Evolutionary conservation across 2,888 invertebrate species (phyloP).

Genomic region (Aphrophora alni): DNA sequence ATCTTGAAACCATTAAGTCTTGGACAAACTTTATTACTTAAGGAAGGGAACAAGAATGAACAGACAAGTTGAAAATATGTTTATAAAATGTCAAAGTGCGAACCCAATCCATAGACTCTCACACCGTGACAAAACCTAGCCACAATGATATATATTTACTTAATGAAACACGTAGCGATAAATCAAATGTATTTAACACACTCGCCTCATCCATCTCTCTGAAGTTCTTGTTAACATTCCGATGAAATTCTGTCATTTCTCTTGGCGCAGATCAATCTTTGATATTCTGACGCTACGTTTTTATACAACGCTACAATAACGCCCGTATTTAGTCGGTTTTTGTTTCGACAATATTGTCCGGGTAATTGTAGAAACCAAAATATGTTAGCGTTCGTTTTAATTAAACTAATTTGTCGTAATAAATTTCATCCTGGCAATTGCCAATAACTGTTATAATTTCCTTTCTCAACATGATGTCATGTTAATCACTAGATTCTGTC

Average conservation of each 20-base stretch:
- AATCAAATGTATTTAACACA: not conserved
- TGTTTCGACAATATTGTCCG: too few relatives aligned
- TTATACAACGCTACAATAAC: not conserved
- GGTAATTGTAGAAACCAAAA: too few relatives aligned
- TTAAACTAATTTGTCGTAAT: too few relatives aligned
- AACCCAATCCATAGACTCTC: not conserved
- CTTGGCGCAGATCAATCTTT: not conserved
- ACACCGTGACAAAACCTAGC: not conserved
- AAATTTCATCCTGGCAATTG: too few relatives aligned
- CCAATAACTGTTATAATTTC: too few relatives aligned
- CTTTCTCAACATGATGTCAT: too few relatives aligned
- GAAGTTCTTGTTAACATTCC: not conserved
- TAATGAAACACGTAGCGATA: not conserved
- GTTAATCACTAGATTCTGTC: too few relatives aligned
- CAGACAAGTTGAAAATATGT: not conserved
- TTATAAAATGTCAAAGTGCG: not conserved
- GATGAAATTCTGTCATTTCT: not conserved
- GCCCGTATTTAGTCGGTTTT: too few relatives aligned
- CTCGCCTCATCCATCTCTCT: not conserved
- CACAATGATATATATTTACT: conserved; percentile 2
- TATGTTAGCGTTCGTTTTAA: too few relatives aligned
- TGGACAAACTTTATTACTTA: not conserved
- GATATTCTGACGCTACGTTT: not conserved
- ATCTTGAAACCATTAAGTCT: not conserved
- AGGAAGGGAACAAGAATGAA: not conserved